phyloP scores from a whole-genome alignment of 2,113 vertebrate species.

The Sinocyclocheilus anophthalmus region DNA sequence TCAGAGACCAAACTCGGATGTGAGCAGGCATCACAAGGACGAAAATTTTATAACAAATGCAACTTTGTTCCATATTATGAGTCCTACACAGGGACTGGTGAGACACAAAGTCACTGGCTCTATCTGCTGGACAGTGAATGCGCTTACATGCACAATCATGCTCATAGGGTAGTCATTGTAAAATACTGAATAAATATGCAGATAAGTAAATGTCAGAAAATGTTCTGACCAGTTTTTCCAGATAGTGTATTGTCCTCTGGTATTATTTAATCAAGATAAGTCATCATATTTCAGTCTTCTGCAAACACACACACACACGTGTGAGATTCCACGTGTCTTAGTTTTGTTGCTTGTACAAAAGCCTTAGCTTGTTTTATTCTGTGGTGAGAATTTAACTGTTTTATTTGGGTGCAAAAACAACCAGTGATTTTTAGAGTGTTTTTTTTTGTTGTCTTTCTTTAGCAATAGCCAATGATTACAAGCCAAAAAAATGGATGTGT shows the following conservation, averaged over 20 bases:
- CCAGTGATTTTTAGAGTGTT: neutral
- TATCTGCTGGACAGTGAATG: constrained; percentile 2
- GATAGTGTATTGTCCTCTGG: neutral
- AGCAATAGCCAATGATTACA: neutral
- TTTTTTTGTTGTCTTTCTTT: neutral
- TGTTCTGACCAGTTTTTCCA: neutral
- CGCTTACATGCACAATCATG: neutral
- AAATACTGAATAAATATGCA: neutral
- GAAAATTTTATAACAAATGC: constrained; percentile 79
- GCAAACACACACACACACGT: neutral
- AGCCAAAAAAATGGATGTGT: neutral
- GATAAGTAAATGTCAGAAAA: neutral
- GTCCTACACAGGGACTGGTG: neutral
- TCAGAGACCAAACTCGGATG: neutral
- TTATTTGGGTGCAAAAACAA: neutral
- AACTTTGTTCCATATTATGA: neutral
- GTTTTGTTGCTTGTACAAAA: neutral
- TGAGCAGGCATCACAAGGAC: constrained; percentile 71
- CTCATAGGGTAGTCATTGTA: neutral
- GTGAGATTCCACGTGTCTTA: neutral
- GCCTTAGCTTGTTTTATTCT: neutral
- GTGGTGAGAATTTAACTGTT: neutral
- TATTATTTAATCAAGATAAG: neutral
- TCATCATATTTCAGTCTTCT: neutral
- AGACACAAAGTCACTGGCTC: neutral